Percentiles rank a stretch among this genome's conserved stretches.
Conservation (phyloP, 2,113 vertebrate genomes). For the Triplophysa rosa region DNA sequence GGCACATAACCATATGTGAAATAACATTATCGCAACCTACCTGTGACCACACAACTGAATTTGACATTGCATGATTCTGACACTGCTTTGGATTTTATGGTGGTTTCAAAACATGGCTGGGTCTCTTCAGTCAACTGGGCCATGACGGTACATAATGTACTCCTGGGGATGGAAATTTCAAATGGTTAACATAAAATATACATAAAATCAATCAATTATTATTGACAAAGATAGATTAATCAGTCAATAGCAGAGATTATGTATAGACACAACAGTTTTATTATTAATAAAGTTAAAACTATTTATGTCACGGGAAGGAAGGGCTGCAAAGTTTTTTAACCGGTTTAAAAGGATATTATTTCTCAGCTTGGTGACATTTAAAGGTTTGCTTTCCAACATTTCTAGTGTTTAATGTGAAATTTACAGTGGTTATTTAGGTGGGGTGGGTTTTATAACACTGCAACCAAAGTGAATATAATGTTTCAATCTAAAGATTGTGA, state of each 20-base stretch:
- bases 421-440: conserved; percentile 12
- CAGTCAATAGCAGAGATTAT: background rate
- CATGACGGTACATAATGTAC: conserved; percentile 95
- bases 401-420: background rate
- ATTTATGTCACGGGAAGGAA: conserved; percentile 3
- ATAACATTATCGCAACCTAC: conserved; percentile 65
- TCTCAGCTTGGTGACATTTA: conserved; percentile 14
- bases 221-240: background rate
- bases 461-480: background rate
- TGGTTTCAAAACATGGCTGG: conserved; percentile 92
- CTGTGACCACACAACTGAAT: conserved; percentile 94
- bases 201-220: background rate
- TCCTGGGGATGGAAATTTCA: conserved; percentile 78
- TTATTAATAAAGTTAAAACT: conserved; percentile 8
- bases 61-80: conserved; percentile 91
- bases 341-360: conserved; percentile 21
- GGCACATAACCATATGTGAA: background rate
- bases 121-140: conserved; percentile 96
- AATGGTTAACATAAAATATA: background rate
- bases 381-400: background rate
- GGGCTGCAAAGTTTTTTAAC: conserved; percentile 29
- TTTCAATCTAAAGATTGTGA: background rate
- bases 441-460: background rate
- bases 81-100: conserved; percentile 90
- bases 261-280: background rate